These are phyloP conservation scores for Aegotheles bennettii DNA, from an alignment of 2,113 vertebrate species.

Conservation along the genomic window DNA sequence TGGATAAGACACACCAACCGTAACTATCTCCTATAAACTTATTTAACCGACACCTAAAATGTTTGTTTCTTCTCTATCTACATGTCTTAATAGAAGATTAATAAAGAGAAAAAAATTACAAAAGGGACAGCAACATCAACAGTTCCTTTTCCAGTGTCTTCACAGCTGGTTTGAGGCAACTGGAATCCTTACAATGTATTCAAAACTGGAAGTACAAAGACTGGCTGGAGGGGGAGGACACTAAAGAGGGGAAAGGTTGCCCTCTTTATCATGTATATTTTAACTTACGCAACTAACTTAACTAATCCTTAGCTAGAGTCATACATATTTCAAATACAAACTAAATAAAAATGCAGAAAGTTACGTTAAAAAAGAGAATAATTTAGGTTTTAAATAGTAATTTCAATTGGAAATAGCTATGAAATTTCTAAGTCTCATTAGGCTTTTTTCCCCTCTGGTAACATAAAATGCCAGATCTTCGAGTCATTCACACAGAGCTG, in stretches of 20 bases:
- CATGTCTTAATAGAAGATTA: neutral
- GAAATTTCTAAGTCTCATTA: neutral
- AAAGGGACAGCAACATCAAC: neutral
- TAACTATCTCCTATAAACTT: neutral
- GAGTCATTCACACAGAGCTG: neutral
- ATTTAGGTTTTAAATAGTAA: neutral
- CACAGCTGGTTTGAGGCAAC: neutral
- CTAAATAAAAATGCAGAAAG: neutral
- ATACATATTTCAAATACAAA: neutral
- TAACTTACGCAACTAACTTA: too few relatives aligned
- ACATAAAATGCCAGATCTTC: neutral
- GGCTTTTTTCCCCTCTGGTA: neutral
- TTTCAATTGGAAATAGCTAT: neutral
- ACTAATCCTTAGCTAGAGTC: neutral
- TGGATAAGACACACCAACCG: neutral
- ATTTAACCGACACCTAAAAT: neutral
- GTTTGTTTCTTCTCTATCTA: neutral
- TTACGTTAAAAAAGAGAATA: neutral
- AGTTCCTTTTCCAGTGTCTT: neutral
- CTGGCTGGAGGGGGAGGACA: neutral
- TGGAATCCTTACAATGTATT: neutral
- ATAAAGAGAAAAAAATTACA: neutral
- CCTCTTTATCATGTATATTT: neutral
- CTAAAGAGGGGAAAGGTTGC: neutral
- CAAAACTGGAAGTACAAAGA: neutral